Conservation (phyloP, 2,113 vertebrate species). For the Chlorodrepanis virens region DNA sequence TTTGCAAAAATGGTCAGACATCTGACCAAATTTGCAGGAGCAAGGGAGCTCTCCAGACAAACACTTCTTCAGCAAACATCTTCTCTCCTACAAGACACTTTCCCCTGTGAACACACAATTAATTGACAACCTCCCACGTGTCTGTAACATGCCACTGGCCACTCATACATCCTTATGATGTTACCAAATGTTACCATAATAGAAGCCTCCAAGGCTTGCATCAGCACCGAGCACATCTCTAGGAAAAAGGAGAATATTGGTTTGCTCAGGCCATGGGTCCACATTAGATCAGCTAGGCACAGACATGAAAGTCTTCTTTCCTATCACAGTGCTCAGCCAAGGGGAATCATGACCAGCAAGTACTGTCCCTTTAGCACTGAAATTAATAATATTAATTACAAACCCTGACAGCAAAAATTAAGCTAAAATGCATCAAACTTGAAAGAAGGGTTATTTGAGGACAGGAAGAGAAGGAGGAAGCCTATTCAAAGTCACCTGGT, state of each 20-base stretch:
- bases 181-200: neutral
- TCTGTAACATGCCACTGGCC: neutral
- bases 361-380: neutral
- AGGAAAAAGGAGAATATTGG: neutral
- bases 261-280: neutral
- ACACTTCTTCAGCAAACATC: neutral
- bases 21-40: neutral
- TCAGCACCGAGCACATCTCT: neutral
- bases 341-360: neutral
- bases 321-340: neutral
- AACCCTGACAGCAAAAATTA: neutral
- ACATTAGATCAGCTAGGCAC: neutral
- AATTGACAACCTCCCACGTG: neutral
- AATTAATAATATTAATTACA: neutral
- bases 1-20: neutral
- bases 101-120: neutral
- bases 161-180: rapidly evolving
- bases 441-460: neutral
- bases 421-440: neutral
- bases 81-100: neutral
- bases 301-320: neutral
- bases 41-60: neutral
- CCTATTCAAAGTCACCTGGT: neutral
- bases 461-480: neutral
- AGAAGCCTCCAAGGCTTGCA: neutral